A percentile compares a stretch with the other conserved stretches of the same genome.
Conservation (phyloP, 1,140 invertebrate species). For the Theocolax elegans region DNA sequence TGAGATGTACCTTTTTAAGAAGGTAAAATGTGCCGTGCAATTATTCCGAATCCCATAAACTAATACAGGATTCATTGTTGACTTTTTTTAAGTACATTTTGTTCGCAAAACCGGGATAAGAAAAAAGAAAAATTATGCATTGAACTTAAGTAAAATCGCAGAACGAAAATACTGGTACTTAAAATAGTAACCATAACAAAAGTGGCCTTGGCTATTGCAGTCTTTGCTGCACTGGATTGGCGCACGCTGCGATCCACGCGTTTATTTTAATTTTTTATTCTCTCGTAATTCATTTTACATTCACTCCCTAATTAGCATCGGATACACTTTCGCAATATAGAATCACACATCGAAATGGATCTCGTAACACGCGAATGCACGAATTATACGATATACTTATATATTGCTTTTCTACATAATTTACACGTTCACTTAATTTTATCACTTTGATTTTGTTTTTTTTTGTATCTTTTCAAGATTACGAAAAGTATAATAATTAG, state of each 20-base stretch:
- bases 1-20: constrained; percentile 37
- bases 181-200: constrained; percentile 42
- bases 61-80: constrained; percentile 53
- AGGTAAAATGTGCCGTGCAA: constrained; percentile 34
- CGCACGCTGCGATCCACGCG: constrained; percentile 36
- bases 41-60: constrained; percentile 43
- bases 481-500: constrained; percentile 17
- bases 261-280: constrained; percentile 25
- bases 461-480: constrained; percentile 39
- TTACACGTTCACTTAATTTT: constrained; percentile 38
- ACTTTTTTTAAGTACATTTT: constrained; percentile 63
- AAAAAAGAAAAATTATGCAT: constrained; percentile 52
- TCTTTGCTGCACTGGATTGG: constrained; percentile 27
- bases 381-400: constrained; percentile 32
- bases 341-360: constrained; percentile 29
- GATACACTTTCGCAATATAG: constrained; percentile 11
- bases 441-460: constrained; percentile 40
- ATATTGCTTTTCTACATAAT: constrained; percentile 37
- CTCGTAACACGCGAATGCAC: constrained; percentile 32
- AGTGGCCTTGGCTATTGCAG: constrained; percentile 38
- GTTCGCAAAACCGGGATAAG: constrained; percentile 54
- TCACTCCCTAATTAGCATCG: constrained; percentile 2
- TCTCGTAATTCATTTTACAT: constrained; percentile 17
- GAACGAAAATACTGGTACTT: constrained; percentile 63
- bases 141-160: constrained; percentile 61